Base-by-base conservation (phyloP, 1,140 invertebrate species). In the Temnothorax nylanderi region DNA sequence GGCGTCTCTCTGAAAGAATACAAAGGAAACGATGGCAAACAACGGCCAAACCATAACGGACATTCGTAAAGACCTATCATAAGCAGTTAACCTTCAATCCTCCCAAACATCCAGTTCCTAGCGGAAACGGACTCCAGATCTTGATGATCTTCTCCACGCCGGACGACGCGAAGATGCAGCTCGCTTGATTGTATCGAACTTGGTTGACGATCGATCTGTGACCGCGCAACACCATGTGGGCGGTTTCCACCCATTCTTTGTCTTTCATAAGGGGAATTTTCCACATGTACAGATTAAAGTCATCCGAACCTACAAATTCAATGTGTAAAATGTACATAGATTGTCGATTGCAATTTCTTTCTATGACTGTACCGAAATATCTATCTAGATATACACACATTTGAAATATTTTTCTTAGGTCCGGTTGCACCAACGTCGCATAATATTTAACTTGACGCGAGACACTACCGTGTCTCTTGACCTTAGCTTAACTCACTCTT, bases 121-220 rank as follows among this genome's bases (percentile, higher is more conserved):
- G 87, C 0, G 93, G 90, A 84, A 95, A 95, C 8, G 95, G 94
- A 76, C 94, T 95, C 93, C 95, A 95, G 89, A 97, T 97, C 96
- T 99, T 99, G 18, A 99, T 97, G 89, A 99, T 97, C 96, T 99
- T 99, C 91, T 99, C 99, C 11, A 99, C 99, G 26, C 99, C 99
- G 0, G 98, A 99, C 0, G 99, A 99, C 3, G 98, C 98, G 51
- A 99, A 96, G 2, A 99, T 95, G 92, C 97, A 97, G 93, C 98
- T 98, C 32, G 97, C 95, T 54, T 96, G 96, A 95, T 99, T 99
- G 92, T 98, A 99, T 7, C 98, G 96, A 56, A 99, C 98, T 96
- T 99, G 98, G 95, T 99, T 99, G 0, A 99, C 98, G 88, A 99
- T 99, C 0, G 98, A 99, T 80, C 99, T 96, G 94, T 99, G 99